A percentile compares a stretch with the other conserved stretches of the same genome.
phyloP scores from a whole-genome alignment of 30 jellyfish, hydroid and myxozoan genomes.

The Aurelia sp. region DNA sequence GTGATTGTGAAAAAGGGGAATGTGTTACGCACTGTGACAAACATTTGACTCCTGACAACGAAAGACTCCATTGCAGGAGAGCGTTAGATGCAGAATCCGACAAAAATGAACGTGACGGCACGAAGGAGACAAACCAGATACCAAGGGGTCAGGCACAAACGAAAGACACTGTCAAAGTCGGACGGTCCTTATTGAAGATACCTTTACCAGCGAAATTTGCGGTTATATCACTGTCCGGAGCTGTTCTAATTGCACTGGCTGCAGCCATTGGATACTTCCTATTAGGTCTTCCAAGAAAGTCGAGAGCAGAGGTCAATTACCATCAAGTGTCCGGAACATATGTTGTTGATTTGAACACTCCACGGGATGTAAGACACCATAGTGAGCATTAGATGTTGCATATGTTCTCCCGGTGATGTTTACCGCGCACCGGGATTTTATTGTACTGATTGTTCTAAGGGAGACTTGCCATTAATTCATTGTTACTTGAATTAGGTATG shows the following conservation, averaged over 20 bases:
- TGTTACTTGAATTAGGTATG: no score
- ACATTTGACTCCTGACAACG: conserved; percentile 64
- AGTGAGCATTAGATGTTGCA: conserved; percentile 12
- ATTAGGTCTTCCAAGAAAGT: conserved; percentile 69
- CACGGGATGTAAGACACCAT: conserved; percentile 55
- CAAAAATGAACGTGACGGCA: not conserved
- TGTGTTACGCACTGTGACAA: conserved; percentile 87
- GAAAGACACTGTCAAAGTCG: conserved; percentile 33
- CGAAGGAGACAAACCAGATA: not conserved
- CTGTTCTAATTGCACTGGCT: conserved; percentile 74
- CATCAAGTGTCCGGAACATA: conserved; percentile 64
- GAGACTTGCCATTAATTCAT: no score
- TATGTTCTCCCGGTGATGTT: not conserved
- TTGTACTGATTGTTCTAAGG: no score
- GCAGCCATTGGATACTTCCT: conserved; percentile 92
- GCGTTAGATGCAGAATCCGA: conserved; percentile 47
- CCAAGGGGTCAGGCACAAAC: not conserved
- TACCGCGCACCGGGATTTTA: no score
- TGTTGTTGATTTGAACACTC: conserved; percentile 35
- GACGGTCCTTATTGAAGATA: conserved; percentile 70
- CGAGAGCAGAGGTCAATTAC: conserved; percentile 43
- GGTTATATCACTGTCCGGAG: conserved; percentile 81
- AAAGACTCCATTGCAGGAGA: conserved; percentile 88
- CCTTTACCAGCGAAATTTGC: conserved; percentile 94
- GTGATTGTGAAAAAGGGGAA: conserved; percentile 93